Evolutionary conservation across 2,888 invertebrate species (phyloP).

Genomic region (Anthophora plumipes): DNA sequence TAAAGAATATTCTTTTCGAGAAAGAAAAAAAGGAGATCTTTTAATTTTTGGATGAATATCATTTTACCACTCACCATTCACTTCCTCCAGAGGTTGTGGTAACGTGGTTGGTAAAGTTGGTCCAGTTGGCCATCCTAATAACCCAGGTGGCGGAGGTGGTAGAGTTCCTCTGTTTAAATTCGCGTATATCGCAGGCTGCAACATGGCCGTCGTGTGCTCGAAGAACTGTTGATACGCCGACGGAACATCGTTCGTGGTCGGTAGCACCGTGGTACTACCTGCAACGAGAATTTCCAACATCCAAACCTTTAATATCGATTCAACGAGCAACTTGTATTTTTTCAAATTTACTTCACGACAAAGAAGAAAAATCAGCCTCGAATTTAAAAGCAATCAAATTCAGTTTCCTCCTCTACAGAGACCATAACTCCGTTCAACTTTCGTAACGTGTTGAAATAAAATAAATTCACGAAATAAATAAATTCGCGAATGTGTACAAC

Average conservation of each 20-base stretch:
- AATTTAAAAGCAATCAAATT: too few relatives aligned
- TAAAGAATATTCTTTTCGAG: too few relatives aligned
- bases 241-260: conserved; percentile 78
- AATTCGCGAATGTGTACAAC: too few relatives aligned
- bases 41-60: background rate
- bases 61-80: conserved; percentile 79
- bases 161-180: conserved; percentile 78
- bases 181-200: conserved; percentile 80
- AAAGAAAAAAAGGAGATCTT: background rate
- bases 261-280: conserved; percentile 80
- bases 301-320: background rate
- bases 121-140: conserved; percentile 72
- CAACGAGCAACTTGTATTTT: background rate
- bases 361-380: background rate
- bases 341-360: background rate
- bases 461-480: too few relatives aligned
- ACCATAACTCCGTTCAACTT: too few relatives aligned
- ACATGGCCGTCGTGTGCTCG: conserved; percentile 82
- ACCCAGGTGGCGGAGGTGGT: conserved; percentile 75
- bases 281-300: conserved; percentile 32
- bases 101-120: conserved; percentile 74
- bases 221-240: conserved; percentile 82
- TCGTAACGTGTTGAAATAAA: too few relatives aligned
- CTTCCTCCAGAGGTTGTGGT: conserved; percentile 81
- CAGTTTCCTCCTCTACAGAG: too few relatives aligned